phyloP scores from a whole-genome alignment of 1,140 invertebrate genomes.

The Semibalanus balanoides region DNA sequence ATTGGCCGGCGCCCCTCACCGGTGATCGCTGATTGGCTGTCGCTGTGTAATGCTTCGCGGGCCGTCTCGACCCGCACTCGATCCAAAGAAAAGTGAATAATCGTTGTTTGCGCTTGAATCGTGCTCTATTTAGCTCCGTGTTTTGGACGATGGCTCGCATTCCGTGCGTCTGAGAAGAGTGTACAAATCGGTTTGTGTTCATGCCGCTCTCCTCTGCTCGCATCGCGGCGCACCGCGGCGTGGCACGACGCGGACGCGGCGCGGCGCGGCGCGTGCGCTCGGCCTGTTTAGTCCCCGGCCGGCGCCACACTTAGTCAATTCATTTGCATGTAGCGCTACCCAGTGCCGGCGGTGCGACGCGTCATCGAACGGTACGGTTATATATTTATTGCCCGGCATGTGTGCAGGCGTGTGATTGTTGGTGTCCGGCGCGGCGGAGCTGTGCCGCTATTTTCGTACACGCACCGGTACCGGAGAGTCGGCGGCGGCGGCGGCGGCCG shows the following conservation, averaged over 20 bases:
- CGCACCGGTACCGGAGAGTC: not conserved
- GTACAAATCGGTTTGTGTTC: not conserved
- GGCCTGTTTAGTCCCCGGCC: not conserved
- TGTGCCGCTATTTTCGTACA: not conserved
- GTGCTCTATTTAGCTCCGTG: not conserved
- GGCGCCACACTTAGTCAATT: not conserved
- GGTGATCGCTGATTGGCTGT: not conserved
- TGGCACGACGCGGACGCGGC: too few species aligned
- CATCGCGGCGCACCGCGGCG: not conserved
- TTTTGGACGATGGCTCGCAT: not conserved
- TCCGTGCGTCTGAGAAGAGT: not conserved
- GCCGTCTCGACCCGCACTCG: not conserved
- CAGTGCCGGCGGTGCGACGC: too few species aligned
- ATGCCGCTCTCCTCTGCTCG: not conserved
- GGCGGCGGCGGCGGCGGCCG: too few species aligned
- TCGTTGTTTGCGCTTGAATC: not conserved
- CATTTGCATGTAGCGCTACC: not conserved
- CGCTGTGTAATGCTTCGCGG: not conserved
- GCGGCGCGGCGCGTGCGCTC: too few species aligned
- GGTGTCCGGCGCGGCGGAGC: too few species aligned
- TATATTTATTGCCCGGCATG: not conserved
- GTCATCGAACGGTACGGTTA: not conserved
- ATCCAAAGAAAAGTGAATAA: slow-evolving; percentile 1
- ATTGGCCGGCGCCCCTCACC: not conserved
- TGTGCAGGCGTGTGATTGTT: not conserved